Percentiles rank a stretch among this genome's conserved stretches.
Conservation (phyloP, 2,797 vertebrate genomes). For the Tenualosa thibaudeaui region DNA sequence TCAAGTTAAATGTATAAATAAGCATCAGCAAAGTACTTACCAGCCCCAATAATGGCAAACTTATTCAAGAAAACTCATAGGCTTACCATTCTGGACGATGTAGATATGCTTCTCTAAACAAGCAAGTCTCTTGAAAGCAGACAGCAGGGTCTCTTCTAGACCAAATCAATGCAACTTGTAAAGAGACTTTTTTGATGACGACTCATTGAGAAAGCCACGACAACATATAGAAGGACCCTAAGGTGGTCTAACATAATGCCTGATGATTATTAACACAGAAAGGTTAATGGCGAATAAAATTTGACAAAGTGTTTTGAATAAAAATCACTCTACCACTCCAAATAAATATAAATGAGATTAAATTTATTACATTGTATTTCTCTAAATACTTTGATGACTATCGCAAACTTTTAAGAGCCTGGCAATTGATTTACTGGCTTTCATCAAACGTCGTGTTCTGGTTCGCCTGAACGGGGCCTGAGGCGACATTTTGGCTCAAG, state of each 20-base stretch:
- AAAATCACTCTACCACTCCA: not conserved
- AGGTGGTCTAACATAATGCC: constrained; percentile 56
- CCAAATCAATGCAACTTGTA: constrained; percentile 53
- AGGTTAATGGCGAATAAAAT: too few species aligned
- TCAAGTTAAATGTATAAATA: not conserved
- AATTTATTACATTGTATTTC: not conserved
- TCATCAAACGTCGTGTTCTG: constrained; percentile 25
- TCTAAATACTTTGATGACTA: not conserved
- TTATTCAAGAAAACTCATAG: not conserved
- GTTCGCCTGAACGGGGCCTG: constrained; percentile 36
- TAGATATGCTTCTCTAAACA: not conserved
- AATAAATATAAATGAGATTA: not conserved
- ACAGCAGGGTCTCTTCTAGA: not conserved
- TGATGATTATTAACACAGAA: constrained; percentile 36
- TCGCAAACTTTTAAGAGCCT: not conserved
- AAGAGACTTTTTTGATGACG: constrained; percentile 69
- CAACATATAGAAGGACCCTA: constrained; percentile 67
- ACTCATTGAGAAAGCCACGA: constrained; percentile 77
- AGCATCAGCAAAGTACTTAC: not conserved
- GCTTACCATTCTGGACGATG: constrained; percentile 67
- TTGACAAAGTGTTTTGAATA: not conserved
- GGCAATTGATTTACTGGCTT: not conserved
- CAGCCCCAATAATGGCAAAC: not conserved
- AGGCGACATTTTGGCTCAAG: constrained; percentile 70
- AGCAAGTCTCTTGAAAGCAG: not conserved